A percentile compares a stretch with the other conserved stretches of the same genome.
phyloP scores from a whole-genome alignment of 1,140 invertebrate species.

The Rhagoletis pomonella region DNA sequence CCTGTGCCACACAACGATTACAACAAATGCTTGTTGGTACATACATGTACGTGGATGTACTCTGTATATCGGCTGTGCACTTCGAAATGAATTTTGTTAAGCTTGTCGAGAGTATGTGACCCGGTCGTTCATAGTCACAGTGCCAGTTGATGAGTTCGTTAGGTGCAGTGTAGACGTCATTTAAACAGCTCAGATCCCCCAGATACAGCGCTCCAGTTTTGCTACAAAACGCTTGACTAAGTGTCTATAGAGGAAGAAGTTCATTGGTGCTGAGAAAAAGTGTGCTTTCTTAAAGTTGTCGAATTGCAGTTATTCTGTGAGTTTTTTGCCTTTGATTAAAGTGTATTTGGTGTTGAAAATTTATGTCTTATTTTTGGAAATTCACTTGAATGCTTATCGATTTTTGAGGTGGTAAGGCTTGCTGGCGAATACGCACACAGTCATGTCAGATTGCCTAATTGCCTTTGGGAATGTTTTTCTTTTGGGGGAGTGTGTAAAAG shows the following conservation, averaged over 20 bases:
- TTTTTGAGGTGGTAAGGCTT: conserved; percentile 14
- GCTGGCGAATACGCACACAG: not conserved
- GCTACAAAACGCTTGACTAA: not conserved
- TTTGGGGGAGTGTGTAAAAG: not conserved
- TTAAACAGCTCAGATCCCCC: not conserved
- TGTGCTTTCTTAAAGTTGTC: not conserved
- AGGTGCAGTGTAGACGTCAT: conserved; percentile 28
- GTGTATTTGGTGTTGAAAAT: not conserved
- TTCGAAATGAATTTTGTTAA: conserved; percentile 35
- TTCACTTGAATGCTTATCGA: not conserved
- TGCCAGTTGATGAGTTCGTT: conserved; percentile 41
- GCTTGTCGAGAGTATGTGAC: conserved; percentile 42
- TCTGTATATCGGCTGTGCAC: not conserved
- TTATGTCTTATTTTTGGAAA: not conserved
- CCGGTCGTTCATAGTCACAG: conserved; percentile 28
- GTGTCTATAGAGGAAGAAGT: not conserved
- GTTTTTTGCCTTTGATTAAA: not conserved
- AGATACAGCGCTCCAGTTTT: not conserved
- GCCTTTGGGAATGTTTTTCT: not conserved
- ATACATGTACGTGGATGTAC: too few species aligned
- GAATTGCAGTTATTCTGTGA: not conserved
- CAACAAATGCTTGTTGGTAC: not conserved
- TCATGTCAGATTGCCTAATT: not conserved
- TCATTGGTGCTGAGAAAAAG: not conserved
- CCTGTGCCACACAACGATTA: conserved; percentile 33